These are phyloP conservation scores for Anoplopoma fimbria DNA, from an alignment of 2,113 vertebrate species.

Conservation along the genomic window DNA sequence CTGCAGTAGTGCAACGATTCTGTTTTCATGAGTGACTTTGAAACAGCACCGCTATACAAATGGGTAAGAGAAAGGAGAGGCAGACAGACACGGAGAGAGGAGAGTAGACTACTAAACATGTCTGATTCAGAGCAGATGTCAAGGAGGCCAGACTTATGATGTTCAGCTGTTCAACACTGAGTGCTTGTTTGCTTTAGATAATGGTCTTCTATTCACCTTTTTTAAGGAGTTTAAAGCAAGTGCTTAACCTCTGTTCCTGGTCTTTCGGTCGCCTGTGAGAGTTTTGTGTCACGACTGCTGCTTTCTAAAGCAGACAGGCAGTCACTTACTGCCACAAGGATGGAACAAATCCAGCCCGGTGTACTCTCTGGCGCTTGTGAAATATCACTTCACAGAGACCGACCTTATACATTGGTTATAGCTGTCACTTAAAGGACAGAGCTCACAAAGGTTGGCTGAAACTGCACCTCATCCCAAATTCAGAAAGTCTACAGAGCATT, in stretches of 20 bases:
- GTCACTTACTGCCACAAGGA: not conserved
- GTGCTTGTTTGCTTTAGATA: conserved; percentile 36
- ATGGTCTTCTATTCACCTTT: conserved; percentile 24
- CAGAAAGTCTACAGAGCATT: not conserved
- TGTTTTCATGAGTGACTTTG: not conserved
- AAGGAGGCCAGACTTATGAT: conserved; percentile 13
- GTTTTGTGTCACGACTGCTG: conserved; percentile 3
- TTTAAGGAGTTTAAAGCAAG: conserved; percentile 12
- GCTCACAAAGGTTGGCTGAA: not conserved
- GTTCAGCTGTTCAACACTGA: conserved; percentile 36
- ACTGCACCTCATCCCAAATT: not conserved
- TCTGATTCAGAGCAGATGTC: conserved; percentile 38
- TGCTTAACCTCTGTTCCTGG: conserved; percentile 3
- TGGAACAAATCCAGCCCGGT: conserved; percentile 1
- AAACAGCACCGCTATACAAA: not conserved
- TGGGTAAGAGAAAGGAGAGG: not conserved
- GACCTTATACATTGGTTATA: not conserved
- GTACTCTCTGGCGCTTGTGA: not conserved
- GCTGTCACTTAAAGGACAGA: not conserved
- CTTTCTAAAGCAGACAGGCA: not conserved
- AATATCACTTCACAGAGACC: not conserved
- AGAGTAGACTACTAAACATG: not conserved
- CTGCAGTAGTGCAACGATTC: not conserved
- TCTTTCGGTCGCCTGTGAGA: not conserved
- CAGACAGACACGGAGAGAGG: not conserved